Evolutionary conservation across 1,140 invertebrate genomes (phyloP), one percentile per base, ranked within the genome.

Genomic region (Drosophila trapezifrons): DNA sequence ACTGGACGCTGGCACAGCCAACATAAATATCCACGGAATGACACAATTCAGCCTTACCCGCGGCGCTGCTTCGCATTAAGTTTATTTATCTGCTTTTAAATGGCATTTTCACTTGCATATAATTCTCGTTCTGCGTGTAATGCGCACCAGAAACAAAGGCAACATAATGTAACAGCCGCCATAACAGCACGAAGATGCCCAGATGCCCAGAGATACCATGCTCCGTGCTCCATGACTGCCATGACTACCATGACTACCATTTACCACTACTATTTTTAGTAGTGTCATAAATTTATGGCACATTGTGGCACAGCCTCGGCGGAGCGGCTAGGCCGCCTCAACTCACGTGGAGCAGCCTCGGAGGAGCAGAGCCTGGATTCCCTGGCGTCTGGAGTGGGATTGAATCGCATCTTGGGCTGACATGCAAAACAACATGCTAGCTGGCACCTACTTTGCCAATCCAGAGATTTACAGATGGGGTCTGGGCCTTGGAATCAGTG

Each of bases 231-330:
- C 67, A 70, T 15, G 47, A 7, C n/a, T 49, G 25, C 47, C 67
- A 55, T 75, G 62, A 76, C 74, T 76, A 67, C 74, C 74, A 76
- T 76, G 62, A 76, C 74, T 76, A 67, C 74, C 74, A 76, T 76
- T 76, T 76, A 76, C 74, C 73, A 76, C 74, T 57, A 86, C 76
- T 80, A 81, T 86, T 85, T 85, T 85, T 86, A 87, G 83, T 86
- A 86, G 82, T 87, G 79, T 82, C 82, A 86, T 86, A 86, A 87
- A 86, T 86, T 86, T 86, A 87, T 86, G 84, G 82, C 82, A 86
- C 83, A 82, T 86, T 86, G 82, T 82, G 58, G 76, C 57, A 46
- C 35, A 54, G 51, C 18, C 51, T 37, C 49, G 22, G 37, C 38
- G 51, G 64, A 43, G 54, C 46, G 58, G 43, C 43, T 55, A 47